phyloP scores from a whole-genome alignment of 2,797 vertebrate species.

The Rallus crepitans region DNA sequence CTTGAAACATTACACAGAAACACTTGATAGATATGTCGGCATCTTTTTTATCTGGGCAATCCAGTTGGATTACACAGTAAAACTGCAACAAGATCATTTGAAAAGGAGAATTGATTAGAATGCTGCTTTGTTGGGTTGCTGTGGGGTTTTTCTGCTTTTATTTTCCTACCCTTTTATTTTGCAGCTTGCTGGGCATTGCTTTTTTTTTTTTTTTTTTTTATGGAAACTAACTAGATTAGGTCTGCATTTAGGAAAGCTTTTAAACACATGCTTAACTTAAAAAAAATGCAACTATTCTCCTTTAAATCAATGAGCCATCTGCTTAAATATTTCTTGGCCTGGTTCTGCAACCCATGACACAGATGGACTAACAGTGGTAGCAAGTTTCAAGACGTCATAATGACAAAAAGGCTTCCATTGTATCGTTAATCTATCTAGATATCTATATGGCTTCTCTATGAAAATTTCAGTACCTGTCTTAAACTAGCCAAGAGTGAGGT shows the following conservation, averaged over 20 bases:
- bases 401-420: constrained; percentile 37
- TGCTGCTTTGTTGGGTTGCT: background rate
- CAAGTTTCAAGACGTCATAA: constrained; percentile 19
- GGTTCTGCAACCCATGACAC: background rate
- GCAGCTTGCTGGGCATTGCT: background rate
- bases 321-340: constrained; percentile 31
- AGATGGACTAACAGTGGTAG: constrained; percentile 57
- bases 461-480: background rate
- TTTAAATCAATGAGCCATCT: constrained; percentile 24
- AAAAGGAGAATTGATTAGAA: background rate
- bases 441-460: background rate
- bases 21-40: background rate
- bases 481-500: constrained; percentile 4
- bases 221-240: background rate
- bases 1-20: background rate
- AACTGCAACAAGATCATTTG: background rate
- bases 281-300: background rate
- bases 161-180: background rate
- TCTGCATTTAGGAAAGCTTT: background rate
- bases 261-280: background rate
- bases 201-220: background rate
- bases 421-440: background rate
- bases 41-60: background rate
- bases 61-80: background rate
- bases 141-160: background rate